Evolutionary conservation across 1,140 invertebrate genomes (phyloP).

Genomic region (Drosophila melanogaster): Release_6_plus_ISO1_MT NT_033777.3:17138001-17138500

Average conservation of each 20-base stretch:
- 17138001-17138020: constrained; percentile 85
- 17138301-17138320: constrained; percentile 85
- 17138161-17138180: constrained; percentile 75
- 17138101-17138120: constrained; percentile 84
- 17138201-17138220: constrained; percentile 71
- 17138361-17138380: constrained; percentile 87
- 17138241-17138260: constrained; percentile 82
- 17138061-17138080: constrained; percentile 80
- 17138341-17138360: constrained; percentile 70
- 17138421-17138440: constrained; percentile 76
- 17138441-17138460: constrained; percentile 71
- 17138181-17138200: constrained; percentile 63
- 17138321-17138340: constrained; percentile 48
- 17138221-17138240: constrained; percentile 77
- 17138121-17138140: constrained; percentile 83
- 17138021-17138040: constrained; percentile 84
- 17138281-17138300: constrained; percentile 84
- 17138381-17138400: constrained; percentile 69
- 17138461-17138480: constrained; percentile 68
- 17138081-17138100: constrained; percentile 85
- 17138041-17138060: constrained; percentile 82
- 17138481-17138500: constrained; percentile 86
- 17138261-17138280: constrained; percentile 86
- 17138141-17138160: constrained; percentile 43
- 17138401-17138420: constrained; percentile 72